Evolutionary conservation across 1,140 invertebrate genomes (phyloP), one percentile per base, ranked within the genome.

Genomic region (Danaus plexippus): DNA sequence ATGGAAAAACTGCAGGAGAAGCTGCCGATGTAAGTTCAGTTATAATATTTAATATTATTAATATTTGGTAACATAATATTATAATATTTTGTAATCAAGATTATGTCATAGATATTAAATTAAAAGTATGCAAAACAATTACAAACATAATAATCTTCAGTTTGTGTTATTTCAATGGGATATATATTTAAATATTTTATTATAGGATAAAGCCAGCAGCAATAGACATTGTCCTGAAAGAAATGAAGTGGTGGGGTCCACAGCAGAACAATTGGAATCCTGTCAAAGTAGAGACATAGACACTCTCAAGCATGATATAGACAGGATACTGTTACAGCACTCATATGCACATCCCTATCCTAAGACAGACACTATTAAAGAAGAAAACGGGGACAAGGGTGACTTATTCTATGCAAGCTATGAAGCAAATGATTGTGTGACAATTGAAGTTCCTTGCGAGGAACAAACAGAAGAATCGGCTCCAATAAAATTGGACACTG

Each of bases 181-280:
- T 1, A 9, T 41, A 9, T 51, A 41, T 51, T 9, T 12, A 41
- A 12, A n/a, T 43, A 15, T 11, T 44, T 62, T 47, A 43, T 61
- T 69, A 60, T 57, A 87, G 80, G 70, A 77, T 69, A 11, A 75
- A 84, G 65, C 64, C 72, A 40, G 75, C 70, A 47, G 74, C 69
- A 51, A 69, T 84, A 49, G 75, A 84, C 67, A 77, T 71, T 74
- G 77, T 65, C 15, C 64, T 85, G 46, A 83, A 85, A 67, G 71
- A 83, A 42, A 64, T 83, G 55, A 88, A 92, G 64, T 94, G 93
- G 93, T 94, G 93, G 94, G 92, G 93, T 18, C 90, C 90, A 49
- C 92, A 93, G 73, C 93, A 94, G 82, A 93, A 90, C 82, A 91
- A 85, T 69, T 95, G 93, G 94, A 94, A 94, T 75, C 93, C 93